Percentiles rank a stretch among this genome's conserved stretches.
Conservation (phyloP, 2,888 invertebrate genomes). For the Rugalucina vietnamica region DNA sequence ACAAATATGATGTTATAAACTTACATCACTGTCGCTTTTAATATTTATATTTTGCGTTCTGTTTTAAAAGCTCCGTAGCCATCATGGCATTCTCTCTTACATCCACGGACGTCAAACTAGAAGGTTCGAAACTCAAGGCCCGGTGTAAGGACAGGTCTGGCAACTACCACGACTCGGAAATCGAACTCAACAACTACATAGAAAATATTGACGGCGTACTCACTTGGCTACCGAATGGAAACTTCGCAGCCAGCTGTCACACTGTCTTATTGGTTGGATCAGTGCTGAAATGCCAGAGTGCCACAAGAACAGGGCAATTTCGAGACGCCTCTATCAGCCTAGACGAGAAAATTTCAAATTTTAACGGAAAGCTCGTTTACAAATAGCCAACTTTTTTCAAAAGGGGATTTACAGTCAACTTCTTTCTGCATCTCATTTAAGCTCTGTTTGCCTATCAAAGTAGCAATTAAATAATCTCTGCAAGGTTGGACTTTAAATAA, state of each 20-base stretch:
- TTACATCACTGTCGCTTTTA: too few species aligned
- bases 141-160: background rate
- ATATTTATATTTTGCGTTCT: too few species aligned
- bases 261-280: background rate
- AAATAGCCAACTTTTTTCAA: too few species aligned
- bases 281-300: background rate
- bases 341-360: background rate
- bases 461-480: too few species aligned
- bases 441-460: too few species aligned
- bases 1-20: too few species aligned
- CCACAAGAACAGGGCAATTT: background rate
- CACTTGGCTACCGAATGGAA: background rate
- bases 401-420: too few species aligned
- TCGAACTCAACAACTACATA: background rate
- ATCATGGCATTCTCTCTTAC: background rate
- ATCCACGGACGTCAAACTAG: background rate
- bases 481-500: too few species aligned
- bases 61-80: too few species aligned
- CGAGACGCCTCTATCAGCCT: background rate
- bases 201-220: background rate
- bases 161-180: background rate
- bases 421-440: too few species aligned
- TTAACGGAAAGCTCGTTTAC: background rate
- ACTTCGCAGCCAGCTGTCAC: background rate
- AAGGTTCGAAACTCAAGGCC: background rate